Evolutionary conservation across 2,888 invertebrate genomes (phyloP), one percentile per base, ranked within the genome.

Genomic region (Cheilosia vulpina): DNA sequence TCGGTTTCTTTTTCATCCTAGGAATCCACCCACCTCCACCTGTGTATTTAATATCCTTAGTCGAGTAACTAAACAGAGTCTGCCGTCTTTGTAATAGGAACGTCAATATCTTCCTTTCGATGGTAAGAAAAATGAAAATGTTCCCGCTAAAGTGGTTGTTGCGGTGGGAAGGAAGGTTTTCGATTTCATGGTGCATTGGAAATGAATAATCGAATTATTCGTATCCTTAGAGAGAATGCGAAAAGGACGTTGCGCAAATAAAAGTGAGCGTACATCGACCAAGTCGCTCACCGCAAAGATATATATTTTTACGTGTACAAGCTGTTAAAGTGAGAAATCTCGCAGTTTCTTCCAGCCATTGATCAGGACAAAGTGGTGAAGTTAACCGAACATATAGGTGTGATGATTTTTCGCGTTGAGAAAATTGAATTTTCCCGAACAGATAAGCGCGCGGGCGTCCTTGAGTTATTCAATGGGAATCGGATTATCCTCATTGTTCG

Each of bases 101-200:
- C n/a, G 34, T 68, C 24, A 9, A 43, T 24, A 41, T 41, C n/a
- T 34, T 31, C 15, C 2, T n/a, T 5, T 4, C 9, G 9, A 11
- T 7, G 68, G 21, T 19, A 9, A 45, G 27, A 60, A 17, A n/a
- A 27, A 38, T 53, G 4, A 62, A 38, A 58, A 60, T 19, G 7
- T 78, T 69, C 41, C 77, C 27, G 60, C 68, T 45, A 53, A n/a
- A 27, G 4, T 52, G 34, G 24, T 15, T 21, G 34, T 17, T 21
- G 24, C 31, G 45, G 72, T 57, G 72, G 21, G 52, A 83, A 77
- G 24, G 55, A 65, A 2, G 41, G 55, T 66, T 80, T 84, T 80
- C 84, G 75, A 84, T 84, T 84, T 71, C 84, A 80, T 43, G 79
- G 84, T 84, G 55, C 84, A 79, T 79, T 80, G 65, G 60, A 71